Evolutionary conservation across 1,140 invertebrate genomes (phyloP).

Genomic region (Drosophila equinoxialis): DNA sequence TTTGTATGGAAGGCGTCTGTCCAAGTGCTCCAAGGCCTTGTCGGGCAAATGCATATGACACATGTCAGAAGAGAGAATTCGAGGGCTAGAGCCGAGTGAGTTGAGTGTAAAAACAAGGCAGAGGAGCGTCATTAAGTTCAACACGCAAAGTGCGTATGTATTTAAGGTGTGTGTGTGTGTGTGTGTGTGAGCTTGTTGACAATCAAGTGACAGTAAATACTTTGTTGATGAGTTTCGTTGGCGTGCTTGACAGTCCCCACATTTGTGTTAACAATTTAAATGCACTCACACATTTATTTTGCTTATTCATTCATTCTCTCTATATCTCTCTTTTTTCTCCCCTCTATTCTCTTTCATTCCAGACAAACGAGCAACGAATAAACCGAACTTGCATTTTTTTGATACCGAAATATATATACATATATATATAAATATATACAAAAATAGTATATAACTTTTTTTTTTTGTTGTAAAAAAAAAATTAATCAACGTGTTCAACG

Average conservation of each 20-base stretch:
- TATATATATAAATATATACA: not conserved
- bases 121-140: slow-evolving; percentile 62
- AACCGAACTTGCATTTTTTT: slow-evolving; percentile 67
- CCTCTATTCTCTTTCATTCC: slow-evolving; percentile 20
- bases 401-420: slow-evolving; percentile 10
- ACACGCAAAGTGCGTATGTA: slow-evolving; percentile 21
- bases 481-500: slow-evolving; percentile 42
- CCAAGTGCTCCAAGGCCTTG: slow-evolving; percentile 51
- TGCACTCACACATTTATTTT: slow-evolving; percentile 9
- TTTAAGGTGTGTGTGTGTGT: slow-evolving; percentile 14
- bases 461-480: slow-evolving; percentile 13
- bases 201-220: slow-evolving; percentile 76
- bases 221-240: slow-evolving; percentile 45
- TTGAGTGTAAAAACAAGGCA: slow-evolving; percentile 37
- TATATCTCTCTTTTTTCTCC: not conserved
- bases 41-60: slow-evolving; percentile 73
- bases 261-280: slow-evolving; percentile 31
- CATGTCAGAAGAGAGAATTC: slow-evolving; percentile 47
- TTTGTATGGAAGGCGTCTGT: slow-evolving; percentile 24
- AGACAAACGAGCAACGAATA: slow-evolving; percentile 72
- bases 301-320: slow-evolving; percentile 15
- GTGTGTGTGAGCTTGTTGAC: slow-evolving; percentile 56
- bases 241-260: slow-evolving; percentile 23
- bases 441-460: slow-evolving; percentile 34
- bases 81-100: slow-evolving; percentile 34